These are phyloP conservation scores for Poecilia latipinna DNA, from an alignment of 2,113 vertebrate species.

Conservation along the genomic window DNA sequence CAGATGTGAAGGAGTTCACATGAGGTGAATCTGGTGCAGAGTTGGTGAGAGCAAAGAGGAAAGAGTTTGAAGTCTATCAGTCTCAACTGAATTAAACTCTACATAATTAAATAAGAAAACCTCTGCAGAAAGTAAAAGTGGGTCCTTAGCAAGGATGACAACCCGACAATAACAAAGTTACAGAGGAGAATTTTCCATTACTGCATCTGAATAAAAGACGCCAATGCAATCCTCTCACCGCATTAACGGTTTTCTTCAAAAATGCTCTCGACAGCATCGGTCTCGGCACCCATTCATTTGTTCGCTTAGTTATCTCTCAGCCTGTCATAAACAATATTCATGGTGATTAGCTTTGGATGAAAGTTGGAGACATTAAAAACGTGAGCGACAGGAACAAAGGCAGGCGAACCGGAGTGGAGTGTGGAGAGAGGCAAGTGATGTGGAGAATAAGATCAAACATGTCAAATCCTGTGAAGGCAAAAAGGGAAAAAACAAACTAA, in stretches of 20 bases:
- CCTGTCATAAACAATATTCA: conserved; percentile 35
- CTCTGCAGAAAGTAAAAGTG: conserved; percentile 20
- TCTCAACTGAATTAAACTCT: conserved; percentile 17
- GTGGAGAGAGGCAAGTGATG: conserved; percentile 51
- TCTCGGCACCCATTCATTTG: conserved; percentile 17
- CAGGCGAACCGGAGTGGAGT: conserved; percentile 21
- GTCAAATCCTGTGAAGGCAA: neutral
- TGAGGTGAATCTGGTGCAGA: conserved; percentile 19
- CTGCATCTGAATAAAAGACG: conserved; percentile 27
- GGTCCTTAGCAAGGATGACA: conserved; percentile 33
- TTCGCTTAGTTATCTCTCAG: conserved; percentile 38
- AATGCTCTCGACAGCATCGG: conserved; percentile 24
- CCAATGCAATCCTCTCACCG: conserved; percentile 2
- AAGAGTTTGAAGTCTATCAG: conserved; percentile 13
- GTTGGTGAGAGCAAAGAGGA: conserved; percentile 4
- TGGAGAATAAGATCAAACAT: conserved; percentile 53
- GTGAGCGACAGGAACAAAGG: conserved; percentile 17
- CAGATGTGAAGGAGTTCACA: conserved; percentile 11
- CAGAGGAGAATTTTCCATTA: conserved; percentile 32
- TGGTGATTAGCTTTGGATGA: conserved; percentile 43
- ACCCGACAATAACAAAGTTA: neutral
- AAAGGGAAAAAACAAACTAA: neutral
- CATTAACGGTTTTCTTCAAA: conserved; percentile 19
- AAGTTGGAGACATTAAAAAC: conserved; percentile 39
- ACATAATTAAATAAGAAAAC: conserved; percentile 32